phyloP scores from a whole-genome alignment of 2,797 vertebrate genomes.

The Ataeniobius toweri region DNA sequence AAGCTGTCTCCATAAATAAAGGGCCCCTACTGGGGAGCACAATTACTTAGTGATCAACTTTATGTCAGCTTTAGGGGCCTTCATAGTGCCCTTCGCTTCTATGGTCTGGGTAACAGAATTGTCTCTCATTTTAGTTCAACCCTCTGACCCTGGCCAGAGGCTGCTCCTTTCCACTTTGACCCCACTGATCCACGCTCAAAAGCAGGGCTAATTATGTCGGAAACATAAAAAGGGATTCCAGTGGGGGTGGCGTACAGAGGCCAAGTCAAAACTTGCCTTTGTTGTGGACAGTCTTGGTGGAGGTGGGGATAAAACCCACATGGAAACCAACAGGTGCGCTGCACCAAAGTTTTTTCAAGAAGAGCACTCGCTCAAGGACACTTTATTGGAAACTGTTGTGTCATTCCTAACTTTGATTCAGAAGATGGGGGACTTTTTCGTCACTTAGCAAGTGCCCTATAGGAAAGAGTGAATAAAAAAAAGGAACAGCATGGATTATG shows the following conservation, averaged over 20 bases:
- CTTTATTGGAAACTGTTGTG: slow-evolving; percentile 6
- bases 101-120: slow-evolving; percentile 17
- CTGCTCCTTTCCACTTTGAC: slow-evolving; percentile 38
- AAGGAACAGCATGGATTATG: background rate
- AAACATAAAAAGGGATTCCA: slow-evolving; percentile 15
- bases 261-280: slow-evolving; percentile 63
- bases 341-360: slow-evolving; percentile 40
- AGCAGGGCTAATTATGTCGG: background rate
- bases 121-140: slow-evolving; percentile 32
- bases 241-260: slow-evolving; percentile 14
- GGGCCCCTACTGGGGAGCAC: slow-evolving; percentile 55
- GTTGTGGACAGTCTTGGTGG: slow-evolving; percentile 49
- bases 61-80: slow-evolving; percentile 35
- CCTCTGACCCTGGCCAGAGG: slow-evolving; percentile 19
- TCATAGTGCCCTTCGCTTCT: slow-evolving; percentile 51
- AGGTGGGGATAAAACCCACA: slow-evolving; percentile 46
- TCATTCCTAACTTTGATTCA: slow-evolving; percentile 22
- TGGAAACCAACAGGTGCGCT: slow-evolving; percentile 69
- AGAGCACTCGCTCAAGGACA: slow-evolving; percentile 29
- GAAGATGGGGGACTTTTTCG: background rate
- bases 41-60: slow-evolving; percentile 73
- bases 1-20: slow-evolving; percentile 79
- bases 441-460: background rate
- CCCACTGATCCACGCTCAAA: slow-evolving; percentile 30
- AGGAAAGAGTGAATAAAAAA: background rate